Conservation (phyloP, 2,113 vertebrate species). For the Pycnonotus jocosus region DNA sequence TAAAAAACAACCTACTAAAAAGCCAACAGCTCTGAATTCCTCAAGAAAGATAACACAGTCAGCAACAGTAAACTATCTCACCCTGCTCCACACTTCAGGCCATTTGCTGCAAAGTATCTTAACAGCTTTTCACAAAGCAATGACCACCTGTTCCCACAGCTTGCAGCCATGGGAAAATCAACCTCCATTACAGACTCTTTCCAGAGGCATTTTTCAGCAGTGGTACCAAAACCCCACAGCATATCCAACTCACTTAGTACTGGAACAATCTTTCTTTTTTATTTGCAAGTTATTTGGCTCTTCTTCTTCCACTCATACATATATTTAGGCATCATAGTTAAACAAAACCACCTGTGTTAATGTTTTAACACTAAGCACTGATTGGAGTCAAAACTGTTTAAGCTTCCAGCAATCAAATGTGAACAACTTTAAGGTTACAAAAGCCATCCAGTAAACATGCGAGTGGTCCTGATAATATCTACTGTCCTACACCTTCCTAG, state of each 20-base stretch:
- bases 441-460: not conserved
- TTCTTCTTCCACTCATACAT: not conserved
- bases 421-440: not conserved
- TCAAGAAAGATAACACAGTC: constrained; percentile 26
- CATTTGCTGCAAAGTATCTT: not conserved
- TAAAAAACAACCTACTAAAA: not conserved
- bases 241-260: not conserved
- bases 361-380: not conserved
- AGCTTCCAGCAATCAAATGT: not conserved
- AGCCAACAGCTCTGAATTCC: not conserved
- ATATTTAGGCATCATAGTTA: not conserved
- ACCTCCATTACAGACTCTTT: not conserved
- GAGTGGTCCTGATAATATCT: not conserved
- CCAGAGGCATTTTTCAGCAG: not conserved
- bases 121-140: constrained; percentile 4
- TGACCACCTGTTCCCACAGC: constrained; percentile 38
- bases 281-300: not conserved
- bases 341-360: not conserved
- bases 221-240: not conserved
- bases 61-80: not conserved
- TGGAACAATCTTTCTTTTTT: not conserved
- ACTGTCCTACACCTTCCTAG: not conserved
- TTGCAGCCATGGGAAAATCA: not conserved
- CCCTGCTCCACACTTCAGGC: not conserved
- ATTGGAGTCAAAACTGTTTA: not conserved